Percentiles rank a stretch among this genome's conserved stretches.
Conservation (phyloP, 1,140 invertebrate species). For the Hyles vespertilio region DNA sequence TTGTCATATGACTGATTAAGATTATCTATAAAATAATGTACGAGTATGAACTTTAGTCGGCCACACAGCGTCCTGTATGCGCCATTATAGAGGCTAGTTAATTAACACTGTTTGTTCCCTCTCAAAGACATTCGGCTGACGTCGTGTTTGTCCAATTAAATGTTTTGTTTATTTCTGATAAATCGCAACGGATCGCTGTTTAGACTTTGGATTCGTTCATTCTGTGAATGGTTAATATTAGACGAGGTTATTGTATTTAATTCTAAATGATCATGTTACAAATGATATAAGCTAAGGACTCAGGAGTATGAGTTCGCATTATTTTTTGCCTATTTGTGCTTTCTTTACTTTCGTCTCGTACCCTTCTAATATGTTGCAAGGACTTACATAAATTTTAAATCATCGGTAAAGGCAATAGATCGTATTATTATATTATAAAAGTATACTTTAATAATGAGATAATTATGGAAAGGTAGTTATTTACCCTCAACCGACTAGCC, state of each 20-base stretch:
- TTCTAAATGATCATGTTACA: background rate
- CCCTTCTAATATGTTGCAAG: too few species aligned
- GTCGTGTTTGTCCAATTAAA: constrained; percentile 40
- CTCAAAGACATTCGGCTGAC: constrained; percentile 29
- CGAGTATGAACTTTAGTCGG: constrained; percentile 8
- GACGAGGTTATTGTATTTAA: background rate
- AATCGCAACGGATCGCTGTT: constrained; percentile 9
- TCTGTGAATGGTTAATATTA: background rate
- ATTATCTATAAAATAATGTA: constrained; percentile 1
- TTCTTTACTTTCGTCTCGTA: too few species aligned
- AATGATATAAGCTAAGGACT: too few species aligned
- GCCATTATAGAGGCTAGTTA: constrained; percentile 15
- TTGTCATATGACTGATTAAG: background rate
- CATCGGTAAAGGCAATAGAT: too few species aligned
- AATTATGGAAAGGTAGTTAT: too few species aligned
- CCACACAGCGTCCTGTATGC: constrained; percentile 22
- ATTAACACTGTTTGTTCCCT: constrained; percentile 11
- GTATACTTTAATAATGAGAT: too few species aligned
- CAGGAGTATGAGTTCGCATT: too few species aligned
- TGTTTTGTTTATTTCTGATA: constrained; percentile 47
- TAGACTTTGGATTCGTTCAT: background rate
- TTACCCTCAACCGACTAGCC: too few species aligned
- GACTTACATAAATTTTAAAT: too few species aligned
- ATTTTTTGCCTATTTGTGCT: too few species aligned
- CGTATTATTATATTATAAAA: too few species aligned